Evolutionary conservation across 2,888 invertebrate genomes (phyloP), one percentile per base, ranked within the genome.

Genomic region (Leptopilina myrica): DNA sequence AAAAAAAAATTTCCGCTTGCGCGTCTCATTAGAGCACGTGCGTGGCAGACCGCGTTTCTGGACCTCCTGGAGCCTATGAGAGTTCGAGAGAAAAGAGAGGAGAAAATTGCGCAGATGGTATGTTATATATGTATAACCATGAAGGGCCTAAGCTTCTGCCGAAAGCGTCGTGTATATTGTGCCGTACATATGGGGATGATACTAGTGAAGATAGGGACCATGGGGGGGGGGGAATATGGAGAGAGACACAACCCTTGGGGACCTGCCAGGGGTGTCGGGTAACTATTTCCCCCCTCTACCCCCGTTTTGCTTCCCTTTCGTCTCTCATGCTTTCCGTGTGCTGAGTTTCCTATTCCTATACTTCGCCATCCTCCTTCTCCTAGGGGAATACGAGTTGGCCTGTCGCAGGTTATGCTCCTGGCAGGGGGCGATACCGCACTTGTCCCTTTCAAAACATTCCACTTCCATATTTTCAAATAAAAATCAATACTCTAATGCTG

Each of bases 201-300:
- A 73, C 69, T 59, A 33, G 59, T 59, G 59, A 75, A 75, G 62
- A 62, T 56, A 43, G 59, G 59, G 62, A 76, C 62, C 14, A 40
- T 40, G 20, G 59, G 76, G 59, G 76, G 20, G 59, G 76, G 59
- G 76, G 59, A 62, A 76, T 15, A 33, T 33, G 5, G 3, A 5
- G 33, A n/a, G 40, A 40, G 33, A 76, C n/a, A 76, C 62, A 43
- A 62, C 78, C 81, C 79, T 79, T 56, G 75, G 81, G 81, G 77
- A 79, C 78, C 75, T 64, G 81, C 78, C 75, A 80, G 80, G 33
- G 80, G 83, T 83, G 81, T 83, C 81, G 81, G 75, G 79, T 81
- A 80, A 78, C 83, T 80, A 76, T 80, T 78, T 77, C 65, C 66
- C 79, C 49, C 59, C 62, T 64, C 62, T 49, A 2, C 66, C 43